A percentile compares a stretch with the other conserved stretches of the same genome.
Conservation (phyloP, 2,888 invertebrate genomes). For the Drosophila testacea region DNA sequence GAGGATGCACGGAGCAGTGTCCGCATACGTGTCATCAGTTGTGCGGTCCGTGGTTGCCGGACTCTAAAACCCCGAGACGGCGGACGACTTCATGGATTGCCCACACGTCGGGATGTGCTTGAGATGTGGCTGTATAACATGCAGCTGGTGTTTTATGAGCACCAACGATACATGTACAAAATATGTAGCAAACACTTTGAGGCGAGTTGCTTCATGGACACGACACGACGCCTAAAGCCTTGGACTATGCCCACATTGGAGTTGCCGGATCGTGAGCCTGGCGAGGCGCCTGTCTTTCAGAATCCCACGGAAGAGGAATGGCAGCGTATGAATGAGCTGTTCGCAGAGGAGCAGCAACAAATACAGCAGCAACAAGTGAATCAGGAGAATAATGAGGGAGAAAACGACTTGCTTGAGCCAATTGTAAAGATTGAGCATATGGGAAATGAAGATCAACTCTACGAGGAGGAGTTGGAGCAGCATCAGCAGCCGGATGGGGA, state of each 20-base stretch:
- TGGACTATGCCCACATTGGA: slow-evolving; percentile 80
- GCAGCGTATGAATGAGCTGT: slow-evolving; percentile 48
- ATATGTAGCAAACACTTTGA: slow-evolving; percentile 81
- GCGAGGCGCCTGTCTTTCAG: slow-evolving; percentile 17
- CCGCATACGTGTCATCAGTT: slow-evolving; percentile 56
- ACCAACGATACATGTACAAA: slow-evolving; percentile 69
- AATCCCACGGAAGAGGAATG: slow-evolving; percentile 60
- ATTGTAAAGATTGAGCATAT: slow-evolving; percentile 38
- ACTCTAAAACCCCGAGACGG: slow-evolving; percentile 57
- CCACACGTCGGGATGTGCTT: slow-evolving; percentile 56
- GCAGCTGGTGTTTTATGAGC: slow-evolving; percentile 61
- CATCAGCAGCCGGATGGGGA: background rate
- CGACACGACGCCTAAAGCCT: slow-evolving; percentile 60
- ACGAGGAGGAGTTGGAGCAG: background rate
- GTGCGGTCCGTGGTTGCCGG: slow-evolving; percentile 60
- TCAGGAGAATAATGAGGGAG: background rate
- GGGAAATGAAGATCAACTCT: background rate
- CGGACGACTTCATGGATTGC: slow-evolving; percentile 64
- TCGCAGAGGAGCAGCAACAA: background rate
- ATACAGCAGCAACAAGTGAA: background rate
- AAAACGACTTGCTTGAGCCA: slow-evolving; percentile 36
- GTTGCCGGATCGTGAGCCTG: slow-evolving; percentile 42
- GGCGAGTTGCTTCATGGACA: slow-evolving; percentile 56
- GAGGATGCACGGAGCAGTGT: slow-evolving; percentile 44
- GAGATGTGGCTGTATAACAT: slow-evolving; percentile 77